Evolutionary conservation across 2,888 invertebrate genomes (phyloP), one percentile per base, ranked within the genome.

Genomic region (Cremastinae sp.): DNA sequence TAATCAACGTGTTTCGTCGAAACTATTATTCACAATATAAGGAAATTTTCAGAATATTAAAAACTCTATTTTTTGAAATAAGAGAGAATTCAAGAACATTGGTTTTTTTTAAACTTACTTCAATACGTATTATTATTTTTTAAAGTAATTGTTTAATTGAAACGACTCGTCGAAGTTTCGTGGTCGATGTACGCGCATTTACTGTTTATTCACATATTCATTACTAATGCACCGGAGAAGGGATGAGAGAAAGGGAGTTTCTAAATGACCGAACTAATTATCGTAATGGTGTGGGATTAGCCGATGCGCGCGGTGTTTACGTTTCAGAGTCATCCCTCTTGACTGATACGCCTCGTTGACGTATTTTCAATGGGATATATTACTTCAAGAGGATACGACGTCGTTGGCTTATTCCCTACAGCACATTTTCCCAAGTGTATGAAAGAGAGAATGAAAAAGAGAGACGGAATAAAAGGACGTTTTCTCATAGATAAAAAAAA

Each of bases 261-360:
- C 69, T 49, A 69, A 76, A 73, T 73, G 76, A 73, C 73, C 76
- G 53, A 69, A 79, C 83, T 85, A 86, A 86, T 86, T 85, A 86
- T 84, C 84, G 83, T 86, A 86, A 86, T 86, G 85, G 85, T 75
- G 72, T 78, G 75, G 75, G 75, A 80, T 80, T 80, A 81, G 82
- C 78, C 80, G 80, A 82, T 83, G 83, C 72, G 49, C 66, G 34
- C 68, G 43, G 41, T 45, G 61, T 41, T 45, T 74, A 68, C 51
- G 70, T 59, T 65, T 70, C 43, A 56, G 47, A 36, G 54, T 61
- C 73, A 53, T 76, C 49, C 58, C 69, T 73, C 45, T 45, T 43
- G 20, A 38, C 20, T 73, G 58, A 73, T 61, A 59, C 12, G 14
- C 5, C 53, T 70, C 53, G 53, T 34, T 54, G 70, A 41, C 61